These are phyloP conservation scores for Caligus rogercresseyi DNA, from an alignment of 1,140 invertebrate genomes.

Conservation along the genomic window DNA sequence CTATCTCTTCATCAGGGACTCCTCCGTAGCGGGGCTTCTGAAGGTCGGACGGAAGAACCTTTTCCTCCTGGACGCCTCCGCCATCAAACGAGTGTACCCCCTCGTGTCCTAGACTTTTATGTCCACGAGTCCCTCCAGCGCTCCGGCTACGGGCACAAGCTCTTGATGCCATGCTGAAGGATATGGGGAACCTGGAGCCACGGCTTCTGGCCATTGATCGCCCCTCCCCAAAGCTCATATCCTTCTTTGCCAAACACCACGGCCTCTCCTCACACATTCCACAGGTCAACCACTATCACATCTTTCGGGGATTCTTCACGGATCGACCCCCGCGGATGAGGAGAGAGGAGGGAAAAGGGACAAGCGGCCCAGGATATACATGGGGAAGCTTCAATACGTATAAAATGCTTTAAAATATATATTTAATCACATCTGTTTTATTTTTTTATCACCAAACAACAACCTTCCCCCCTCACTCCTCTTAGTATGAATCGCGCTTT, in stretches of 20 bases:
- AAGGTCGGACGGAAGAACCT: constrained; percentile 68
- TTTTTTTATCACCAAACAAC: too few relatives aligned
- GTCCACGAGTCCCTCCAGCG: constrained; percentile 58
- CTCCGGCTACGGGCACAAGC: constrained; percentile 48
- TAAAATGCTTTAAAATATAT: too few relatives aligned
- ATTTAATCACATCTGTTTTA: too few relatives aligned
- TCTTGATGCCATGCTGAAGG: constrained; percentile 62
- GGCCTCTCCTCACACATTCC: constrained; percentile 45
- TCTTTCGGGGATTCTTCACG: constrained; percentile 62
- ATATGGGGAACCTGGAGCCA: constrained; percentile 38
- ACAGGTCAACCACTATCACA: constrained; percentile 73
- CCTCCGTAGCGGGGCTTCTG: constrained; percentile 52
- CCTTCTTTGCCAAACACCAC: constrained; percentile 68
- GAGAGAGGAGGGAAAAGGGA: constrained; percentile 12
- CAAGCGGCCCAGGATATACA: constrained; percentile 15
- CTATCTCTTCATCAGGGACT: constrained; percentile 27
- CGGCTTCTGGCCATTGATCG: constrained; percentile 66
- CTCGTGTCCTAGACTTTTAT: constrained; percentile 73
- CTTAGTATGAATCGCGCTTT: too few relatives aligned
- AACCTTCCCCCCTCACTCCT: too few relatives aligned
- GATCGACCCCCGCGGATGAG: constrained; percentile 28
- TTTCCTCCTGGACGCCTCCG: constrained; percentile 52
- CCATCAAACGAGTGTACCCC: constrained; percentile 47
- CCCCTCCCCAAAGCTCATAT: constrained; percentile 66
- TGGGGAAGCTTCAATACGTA: constrained; percentile 20